Conservation (phyloP, 2,888 invertebrate genomes). For the Mesopsocus fuscifrons region DNA sequence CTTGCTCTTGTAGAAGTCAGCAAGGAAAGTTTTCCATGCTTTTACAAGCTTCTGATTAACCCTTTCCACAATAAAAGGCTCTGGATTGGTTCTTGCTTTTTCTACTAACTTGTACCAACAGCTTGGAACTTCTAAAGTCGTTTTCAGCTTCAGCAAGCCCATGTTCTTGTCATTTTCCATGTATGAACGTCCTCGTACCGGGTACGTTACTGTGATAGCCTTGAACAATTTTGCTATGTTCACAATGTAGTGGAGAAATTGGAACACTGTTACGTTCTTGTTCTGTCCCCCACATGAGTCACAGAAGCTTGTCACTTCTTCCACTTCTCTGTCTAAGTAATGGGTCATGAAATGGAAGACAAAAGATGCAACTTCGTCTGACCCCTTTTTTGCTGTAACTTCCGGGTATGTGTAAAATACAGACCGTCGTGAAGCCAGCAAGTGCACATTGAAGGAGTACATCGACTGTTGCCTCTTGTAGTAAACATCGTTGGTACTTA, state of each 20-base stretch:
- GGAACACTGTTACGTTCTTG: conserved; percentile 19
- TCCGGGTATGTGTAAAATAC: conserved; percentile 19
- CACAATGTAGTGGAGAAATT: conserved; percentile 18
- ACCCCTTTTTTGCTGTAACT: conserved; percentile 17
- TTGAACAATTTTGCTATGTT: conserved; percentile 16
- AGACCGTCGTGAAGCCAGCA: conserved; percentile 15
- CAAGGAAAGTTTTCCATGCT: too few relatives aligned
- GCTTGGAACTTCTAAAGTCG: too few relatives aligned
- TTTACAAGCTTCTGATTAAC: too few relatives aligned
- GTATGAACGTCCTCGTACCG: conserved; percentile 16
- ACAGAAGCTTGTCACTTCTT: conserved; percentile 18
- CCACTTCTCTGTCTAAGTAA: conserved; percentile 12
- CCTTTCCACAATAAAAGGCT: too few relatives aligned
- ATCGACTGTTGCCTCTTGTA: conserved; percentile 18
- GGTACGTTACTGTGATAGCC: conserved; percentile 17
- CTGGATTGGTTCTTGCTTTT: too few relatives aligned
- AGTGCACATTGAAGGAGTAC: conserved; percentile 18
- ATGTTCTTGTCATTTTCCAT: conserved; percentile 1
- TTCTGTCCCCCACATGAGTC: conserved; percentile 19
- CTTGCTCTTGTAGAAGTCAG: too few relatives aligned
- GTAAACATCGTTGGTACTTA: conserved; percentile 16
- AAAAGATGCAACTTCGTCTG: conserved; percentile 18
- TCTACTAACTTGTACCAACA: too few relatives aligned
- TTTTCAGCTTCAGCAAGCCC: conserved; percentile 1
- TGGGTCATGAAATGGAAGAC: conserved; percentile 17